Evolutionary conservation across 2,113 vertebrate species (phyloP), one percentile per base, ranked within the genome.

Genomic region (Dicaeum eximium): DNA sequence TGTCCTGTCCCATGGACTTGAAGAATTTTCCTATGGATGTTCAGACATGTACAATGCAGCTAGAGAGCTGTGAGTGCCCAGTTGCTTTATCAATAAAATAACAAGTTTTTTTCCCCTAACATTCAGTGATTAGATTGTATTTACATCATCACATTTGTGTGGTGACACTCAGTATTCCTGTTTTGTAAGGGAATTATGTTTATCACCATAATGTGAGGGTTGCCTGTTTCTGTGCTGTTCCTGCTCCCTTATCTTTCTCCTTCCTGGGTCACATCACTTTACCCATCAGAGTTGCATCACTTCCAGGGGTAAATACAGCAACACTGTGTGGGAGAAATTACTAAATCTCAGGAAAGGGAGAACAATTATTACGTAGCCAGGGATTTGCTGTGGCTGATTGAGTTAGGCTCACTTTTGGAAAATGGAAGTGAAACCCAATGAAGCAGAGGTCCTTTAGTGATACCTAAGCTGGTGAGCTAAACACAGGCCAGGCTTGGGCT

Each of bases 1-100:
- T 99, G 91, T 99, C 99, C 33, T 99, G 99, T 95, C 99, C 99
- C 16, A 99, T 99, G 99, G 99, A 99, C 95, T 97, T 99, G 96
- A 99, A 99, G 98, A 99, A 99, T 97, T 99, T 99, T 96, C 99
- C 99, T 10, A 99, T 99, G 99, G 99, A 99, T 82, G 98, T 99
- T 28, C 99, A 99, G 96, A 99, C 99, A 7, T 99, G 99, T 79
- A 99, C 98, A 5, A 99, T 99, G 99, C 99, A 99, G 90, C 97
- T 99, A 87, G 99, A 99, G 86, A 99, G 99, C 88, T 99, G 99
- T 99, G 97, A 98, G 99, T 97, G 48, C 86, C 56, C 38, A 54
- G 2, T 44, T 83, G 31, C 6, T 65, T 90, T 74, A 78, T 37
- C 14, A 71, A 25, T n/a, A 2, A 4, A 67, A 74, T 17, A 88